Conservation (phyloP, 2,888 invertebrate species). For the Philereme transversata region DNA sequence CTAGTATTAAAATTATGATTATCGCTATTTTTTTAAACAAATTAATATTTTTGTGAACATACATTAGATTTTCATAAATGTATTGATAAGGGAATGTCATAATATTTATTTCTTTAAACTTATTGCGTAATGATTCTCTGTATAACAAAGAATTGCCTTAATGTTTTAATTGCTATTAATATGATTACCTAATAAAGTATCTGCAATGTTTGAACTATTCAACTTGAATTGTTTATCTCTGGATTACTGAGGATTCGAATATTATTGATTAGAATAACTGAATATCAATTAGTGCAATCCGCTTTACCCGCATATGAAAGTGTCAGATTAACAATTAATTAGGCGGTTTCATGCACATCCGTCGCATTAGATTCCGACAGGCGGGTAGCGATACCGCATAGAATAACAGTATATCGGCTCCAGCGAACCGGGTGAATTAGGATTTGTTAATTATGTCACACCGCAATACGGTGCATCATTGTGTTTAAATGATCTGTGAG, state of each 20-base stretch:
- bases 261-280: constrained; percentile 19
- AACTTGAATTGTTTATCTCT: neutral
- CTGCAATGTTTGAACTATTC: neutral
- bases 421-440: constrained; percentile 48
- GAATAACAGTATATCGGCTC: constrained; percentile 8
- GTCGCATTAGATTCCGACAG: constrained; percentile 50
- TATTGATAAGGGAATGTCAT: no score
- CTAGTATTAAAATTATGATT: no score
- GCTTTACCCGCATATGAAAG: constrained; percentile 24
- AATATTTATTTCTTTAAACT: no score
- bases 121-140: no score
- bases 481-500: constrained; percentile 33
- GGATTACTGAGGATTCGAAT: constrained; percentile 14
- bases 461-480: constrained; percentile 23
- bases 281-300: constrained; percentile 29
- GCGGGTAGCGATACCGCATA: constrained; percentile 45
- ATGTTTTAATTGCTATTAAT: no score
- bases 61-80: no score
- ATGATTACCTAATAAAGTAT: no score
- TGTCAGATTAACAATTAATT: constrained; percentile 27
- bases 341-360: constrained; percentile 36
- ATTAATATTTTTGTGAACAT: no score
- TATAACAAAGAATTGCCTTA: no score
- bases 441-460: constrained; percentile 34
- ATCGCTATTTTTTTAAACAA: no score